A percentile compares a stretch with the other conserved stretches of the same genome.
These are phyloP conservation scores for Pentalonia nigronervosa DNA, from an alignment of 1,140 invertebrate species.

Conservation along the genomic window DNA sequence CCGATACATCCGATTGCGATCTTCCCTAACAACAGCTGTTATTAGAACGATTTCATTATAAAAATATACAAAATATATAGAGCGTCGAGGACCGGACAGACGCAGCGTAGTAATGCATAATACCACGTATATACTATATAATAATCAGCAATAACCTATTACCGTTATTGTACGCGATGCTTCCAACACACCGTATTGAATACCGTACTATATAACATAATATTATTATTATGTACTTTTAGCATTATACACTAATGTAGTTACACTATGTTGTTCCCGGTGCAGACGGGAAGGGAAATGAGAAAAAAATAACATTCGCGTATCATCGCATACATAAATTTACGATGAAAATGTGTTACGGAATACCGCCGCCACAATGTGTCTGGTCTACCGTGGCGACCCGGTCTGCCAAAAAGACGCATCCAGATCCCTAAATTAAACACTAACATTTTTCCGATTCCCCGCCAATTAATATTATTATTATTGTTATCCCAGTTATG, in stretches of 20 bases:
- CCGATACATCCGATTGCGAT: background rate
- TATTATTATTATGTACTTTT: background rate
- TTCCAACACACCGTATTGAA: constrained; percentile 22
- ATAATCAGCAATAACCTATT: constrained; percentile 29
- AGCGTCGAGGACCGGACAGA: background rate
- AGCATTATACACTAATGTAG: background rate
- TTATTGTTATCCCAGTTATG: background rate
- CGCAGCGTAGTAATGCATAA: background rate
- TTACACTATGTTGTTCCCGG: background rate
- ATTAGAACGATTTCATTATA: background rate
- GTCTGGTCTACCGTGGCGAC: constrained; percentile 32
- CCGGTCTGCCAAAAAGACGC: constrained; percentile 23
- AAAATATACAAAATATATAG: background rate
- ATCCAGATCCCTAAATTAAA: background rate
- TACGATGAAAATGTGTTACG: constrained; percentile 49
- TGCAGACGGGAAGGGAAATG: background rate
- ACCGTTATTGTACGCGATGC: constrained; percentile 43
- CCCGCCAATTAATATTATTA: background rate
- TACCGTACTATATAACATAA: constrained; percentile 25
- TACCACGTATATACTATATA: background rate
- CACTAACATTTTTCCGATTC: background rate
- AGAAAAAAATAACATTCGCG: background rate
- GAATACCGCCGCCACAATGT: constrained; percentile 19
- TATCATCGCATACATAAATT: constrained; percentile 26
- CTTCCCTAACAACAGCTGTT: background rate